A percentile compares a stretch with the other conserved stretches of the same genome.
phyloP scores from a whole-genome alignment of 2,797 vertebrate species.

The Phoeniculus purpureus region DNA sequence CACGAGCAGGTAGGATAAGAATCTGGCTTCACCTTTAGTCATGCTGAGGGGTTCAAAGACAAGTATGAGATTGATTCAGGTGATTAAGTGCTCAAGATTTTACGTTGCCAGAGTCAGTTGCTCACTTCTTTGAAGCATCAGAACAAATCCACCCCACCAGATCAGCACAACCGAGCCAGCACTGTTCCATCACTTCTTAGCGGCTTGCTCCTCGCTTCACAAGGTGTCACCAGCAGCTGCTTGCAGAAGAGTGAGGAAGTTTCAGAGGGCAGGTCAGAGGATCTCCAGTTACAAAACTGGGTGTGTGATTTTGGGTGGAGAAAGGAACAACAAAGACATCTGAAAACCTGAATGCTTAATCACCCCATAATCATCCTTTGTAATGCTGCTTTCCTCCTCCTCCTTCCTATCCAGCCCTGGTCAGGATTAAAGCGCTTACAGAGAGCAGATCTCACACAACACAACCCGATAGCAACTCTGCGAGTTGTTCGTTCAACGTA shows the following conservation, averaged over 20 bases:
- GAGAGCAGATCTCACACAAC: neutral
- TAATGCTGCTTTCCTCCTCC: neutral
- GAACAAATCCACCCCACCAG: neutral
- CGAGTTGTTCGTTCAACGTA: neutral
- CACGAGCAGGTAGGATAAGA: neutral
- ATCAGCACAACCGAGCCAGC: neutral
- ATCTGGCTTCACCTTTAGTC: neutral
- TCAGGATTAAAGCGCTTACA: neutral
- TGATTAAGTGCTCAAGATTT: neutral
- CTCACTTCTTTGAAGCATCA: neutral
- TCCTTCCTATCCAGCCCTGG: neutral
- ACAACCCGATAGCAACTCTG: neutral
- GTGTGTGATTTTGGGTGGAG: neutral
- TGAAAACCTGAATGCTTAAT: neutral
- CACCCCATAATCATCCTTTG: neutral
- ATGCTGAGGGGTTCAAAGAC: neutral
- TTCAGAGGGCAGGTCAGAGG: neutral
- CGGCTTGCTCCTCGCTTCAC: neutral
- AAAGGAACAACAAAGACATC: neutral
- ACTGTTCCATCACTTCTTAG: neutral
- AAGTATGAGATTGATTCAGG: neutral
- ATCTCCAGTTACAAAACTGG: neutral
- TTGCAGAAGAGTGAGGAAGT: neutral
- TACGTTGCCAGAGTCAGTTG: neutral
- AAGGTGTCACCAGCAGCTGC: fast-evolving